These are phyloP conservation scores for Fregata magnificens DNA, from an alignment of 2,113 vertebrate species.

Conservation along the genomic window DNA sequence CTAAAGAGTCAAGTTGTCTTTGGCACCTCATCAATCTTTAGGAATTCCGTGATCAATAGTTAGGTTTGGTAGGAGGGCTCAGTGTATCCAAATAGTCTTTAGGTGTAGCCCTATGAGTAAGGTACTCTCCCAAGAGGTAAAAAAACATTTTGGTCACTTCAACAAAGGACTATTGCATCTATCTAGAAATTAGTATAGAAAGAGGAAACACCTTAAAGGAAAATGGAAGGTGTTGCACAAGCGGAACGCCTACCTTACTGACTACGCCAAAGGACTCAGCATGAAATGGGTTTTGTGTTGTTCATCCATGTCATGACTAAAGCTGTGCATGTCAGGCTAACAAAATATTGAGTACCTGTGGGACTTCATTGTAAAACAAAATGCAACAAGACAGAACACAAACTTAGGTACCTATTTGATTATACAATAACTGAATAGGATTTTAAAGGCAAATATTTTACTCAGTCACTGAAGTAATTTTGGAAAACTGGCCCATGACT, in stretches of 20 bases:
- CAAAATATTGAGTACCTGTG: neutral
- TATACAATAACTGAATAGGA: neutral
- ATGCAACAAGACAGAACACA: neutral
- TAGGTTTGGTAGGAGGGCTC: neutral
- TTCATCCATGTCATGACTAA: neutral
- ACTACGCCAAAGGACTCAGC: neutral
- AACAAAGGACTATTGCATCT: neutral
- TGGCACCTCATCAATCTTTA: neutral
- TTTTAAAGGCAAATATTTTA: neutral
- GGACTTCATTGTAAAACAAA: neutral
- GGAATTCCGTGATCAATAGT: neutral
- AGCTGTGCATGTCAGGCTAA: neutral
- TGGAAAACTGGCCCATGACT: neutral
- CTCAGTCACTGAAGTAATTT: neutral
- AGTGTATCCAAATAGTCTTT: neutral
- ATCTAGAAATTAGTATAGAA: neutral
- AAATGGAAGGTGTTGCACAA: neutral
- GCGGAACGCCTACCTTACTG: neutral
- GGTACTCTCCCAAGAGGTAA: neutral
- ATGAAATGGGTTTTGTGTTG: neutral
- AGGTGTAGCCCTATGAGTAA: neutral
- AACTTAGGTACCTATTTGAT: neutral
- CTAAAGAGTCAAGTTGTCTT: neutral
- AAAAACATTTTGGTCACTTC: neutral
- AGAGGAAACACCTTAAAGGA: neutral